phyloP scores from a whole-genome alignment of 2,113 vertebrate species.

The Otus sunia region DNA sequence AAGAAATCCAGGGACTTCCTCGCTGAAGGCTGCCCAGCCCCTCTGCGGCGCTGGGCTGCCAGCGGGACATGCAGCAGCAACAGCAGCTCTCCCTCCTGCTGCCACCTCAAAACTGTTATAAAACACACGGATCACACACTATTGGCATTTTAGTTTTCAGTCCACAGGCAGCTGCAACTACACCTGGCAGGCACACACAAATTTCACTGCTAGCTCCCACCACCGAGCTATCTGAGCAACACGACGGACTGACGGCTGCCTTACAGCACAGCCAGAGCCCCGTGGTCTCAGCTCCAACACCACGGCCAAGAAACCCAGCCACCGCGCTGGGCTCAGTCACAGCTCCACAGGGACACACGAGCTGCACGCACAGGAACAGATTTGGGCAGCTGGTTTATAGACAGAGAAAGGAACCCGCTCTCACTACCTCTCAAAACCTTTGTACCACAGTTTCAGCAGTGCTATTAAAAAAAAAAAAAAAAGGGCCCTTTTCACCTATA shows the following conservation, averaged over 20 bases:
- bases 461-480: neutral
- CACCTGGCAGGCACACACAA: rapidly evolving
- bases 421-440: neutral
- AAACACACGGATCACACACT: neutral
- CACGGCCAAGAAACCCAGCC: neutral
- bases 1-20: neutral
- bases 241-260: rapidly evolving
- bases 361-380: neutral
- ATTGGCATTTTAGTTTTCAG: rapidly evolving
- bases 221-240: neutral
- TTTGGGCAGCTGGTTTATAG: neutral
- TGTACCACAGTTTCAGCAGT: neutral
- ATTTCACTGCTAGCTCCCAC: rapidly evolving
- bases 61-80: neutral
- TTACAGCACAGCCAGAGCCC: neutral
- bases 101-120: neutral
- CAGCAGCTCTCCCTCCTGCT: neutral
- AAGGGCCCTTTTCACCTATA: neutral
- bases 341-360: neutral
- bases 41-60: neutral
- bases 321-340: rapidly evolving
- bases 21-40: neutral
- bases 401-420: neutral
- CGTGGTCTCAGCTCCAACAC: neutral
- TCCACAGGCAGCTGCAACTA: rapidly evolving